Conservation (phyloP, 1,140 invertebrate genomes). For the Ephestia elutella region DNA sequence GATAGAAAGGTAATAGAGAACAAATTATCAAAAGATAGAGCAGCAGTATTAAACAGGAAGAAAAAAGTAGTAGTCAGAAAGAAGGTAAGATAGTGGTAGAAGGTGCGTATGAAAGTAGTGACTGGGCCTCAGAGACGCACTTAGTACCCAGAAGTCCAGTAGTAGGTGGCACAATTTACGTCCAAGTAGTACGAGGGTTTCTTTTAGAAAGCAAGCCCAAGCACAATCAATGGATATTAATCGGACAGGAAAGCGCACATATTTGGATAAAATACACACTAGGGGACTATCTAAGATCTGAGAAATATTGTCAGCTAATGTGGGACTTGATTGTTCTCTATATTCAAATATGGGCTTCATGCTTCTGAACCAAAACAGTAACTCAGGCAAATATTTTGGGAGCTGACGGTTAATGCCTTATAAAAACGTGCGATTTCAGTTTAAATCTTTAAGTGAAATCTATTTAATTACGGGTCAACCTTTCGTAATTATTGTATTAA, state of each 20-base stretch:
- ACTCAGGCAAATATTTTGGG: conserved; percentile 33
- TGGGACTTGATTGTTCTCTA: conserved; percentile 40
- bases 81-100: conserved; percentile 36
- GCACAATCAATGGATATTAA: conserved; percentile 47
- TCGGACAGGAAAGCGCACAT: conserved; percentile 53
- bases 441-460: conserved; percentile 4
- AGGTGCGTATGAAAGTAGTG: conserved; percentile 50
- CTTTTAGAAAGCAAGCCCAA: conserved; percentile 67
- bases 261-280: conserved; percentile 46
- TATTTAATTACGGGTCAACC: neutral
- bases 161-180: conserved; percentile 31
- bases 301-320: conserved; percentile 37
- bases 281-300: conserved; percentile 32
- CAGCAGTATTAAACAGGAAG: conserved; percentile 23
- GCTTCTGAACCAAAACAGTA: conserved; percentile 56
- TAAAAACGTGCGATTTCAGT: conserved; percentile 2
- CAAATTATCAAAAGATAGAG: conserved; percentile 22
- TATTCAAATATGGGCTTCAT: conserved; percentile 55
- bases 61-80: conserved; percentile 27
- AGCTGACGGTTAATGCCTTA: conserved; percentile 58
- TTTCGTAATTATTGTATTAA: conserved; percentile 20
- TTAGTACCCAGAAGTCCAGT: conserved; percentile 16
- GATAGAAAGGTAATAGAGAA: conserved; percentile 19
- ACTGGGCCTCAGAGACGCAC: conserved; percentile 44
- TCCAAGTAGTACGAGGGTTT: conserved; percentile 43